These are phyloP conservation scores for Volucella bombylans DNA, from an alignment of 2,888 invertebrate species.

Conservation along the genomic window DNA sequence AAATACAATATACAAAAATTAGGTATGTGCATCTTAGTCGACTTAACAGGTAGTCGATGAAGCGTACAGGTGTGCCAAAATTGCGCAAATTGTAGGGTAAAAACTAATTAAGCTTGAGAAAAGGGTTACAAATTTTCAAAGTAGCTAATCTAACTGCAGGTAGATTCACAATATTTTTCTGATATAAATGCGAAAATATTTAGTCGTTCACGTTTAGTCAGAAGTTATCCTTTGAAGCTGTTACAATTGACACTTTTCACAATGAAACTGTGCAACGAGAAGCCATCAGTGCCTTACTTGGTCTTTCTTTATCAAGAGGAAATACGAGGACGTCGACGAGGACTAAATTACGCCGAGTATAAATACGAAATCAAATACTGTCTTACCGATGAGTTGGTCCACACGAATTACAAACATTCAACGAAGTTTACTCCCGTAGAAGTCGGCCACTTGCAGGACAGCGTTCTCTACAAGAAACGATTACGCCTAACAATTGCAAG, in stretches of 20 bases:
- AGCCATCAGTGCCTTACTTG: slow-evolving; percentile 11
- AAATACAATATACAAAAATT: too few species aligned
- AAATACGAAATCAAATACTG: slow-evolving; percentile 35
- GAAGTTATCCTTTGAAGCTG: background rate
- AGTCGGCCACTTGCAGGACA: slow-evolving; percentile 55
- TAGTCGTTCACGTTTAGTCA: background rate
- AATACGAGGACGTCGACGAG: background rate
- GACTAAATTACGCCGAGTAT: background rate
- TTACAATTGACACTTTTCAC: background rate
- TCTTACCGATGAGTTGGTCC: slow-evolving; percentile 35
- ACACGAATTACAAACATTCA: slow-evolving; percentile 19
- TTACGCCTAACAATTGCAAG: slow-evolving; percentile 40
- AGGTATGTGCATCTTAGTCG: too few species aligned
- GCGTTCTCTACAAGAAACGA: slow-evolving; percentile 54
- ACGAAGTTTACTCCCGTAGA: slow-evolving; percentile 18
- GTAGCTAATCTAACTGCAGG: too few species aligned
- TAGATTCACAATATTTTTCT: too few species aligned
- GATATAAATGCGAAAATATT: too few species aligned
- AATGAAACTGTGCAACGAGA: background rate
- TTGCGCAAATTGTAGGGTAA: too few species aligned
- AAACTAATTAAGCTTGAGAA: too few species aligned
- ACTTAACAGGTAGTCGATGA: too few species aligned
- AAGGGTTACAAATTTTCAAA: too few species aligned
- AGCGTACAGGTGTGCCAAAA: too few species aligned
- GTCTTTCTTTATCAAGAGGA: slow-evolving; percentile 16